Evolutionary conservation across 2,888 invertebrate species (phyloP).

Genomic region (Salpingus planirostris): DNA sequence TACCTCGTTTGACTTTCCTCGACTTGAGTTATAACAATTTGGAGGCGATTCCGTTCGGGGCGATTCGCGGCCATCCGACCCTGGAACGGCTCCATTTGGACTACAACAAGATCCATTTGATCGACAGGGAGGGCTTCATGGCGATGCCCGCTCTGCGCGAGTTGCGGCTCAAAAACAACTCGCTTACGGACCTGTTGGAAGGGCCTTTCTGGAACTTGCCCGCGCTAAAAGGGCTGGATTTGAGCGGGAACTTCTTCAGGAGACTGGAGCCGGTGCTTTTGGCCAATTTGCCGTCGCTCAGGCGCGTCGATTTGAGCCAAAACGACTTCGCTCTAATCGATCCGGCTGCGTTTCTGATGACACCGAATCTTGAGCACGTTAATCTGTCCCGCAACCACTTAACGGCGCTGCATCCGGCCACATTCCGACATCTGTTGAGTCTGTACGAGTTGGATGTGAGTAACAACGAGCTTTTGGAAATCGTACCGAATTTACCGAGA

Average conservation of each 20-base stretch:
- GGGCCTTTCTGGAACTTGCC: conserved; percentile 80
- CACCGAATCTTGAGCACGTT: conserved; percentile 65
- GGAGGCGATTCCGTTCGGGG: conserved; percentile 68
- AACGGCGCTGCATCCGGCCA: conserved; percentile 61
- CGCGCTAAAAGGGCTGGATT: conserved; percentile 72
- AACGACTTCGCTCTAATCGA: conserved; percentile 64
- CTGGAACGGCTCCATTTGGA: conserved; percentile 74
- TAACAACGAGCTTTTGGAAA: conserved; percentile 60
- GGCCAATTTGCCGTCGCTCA: conserved; percentile 63
- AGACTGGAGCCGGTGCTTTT: conserved; percentile 63
- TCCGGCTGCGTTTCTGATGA: conserved; percentile 62
- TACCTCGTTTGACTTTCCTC: conserved; percentile 68
- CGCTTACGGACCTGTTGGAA: conserved; percentile 61
- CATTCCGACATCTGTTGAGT: conserved; percentile 63
- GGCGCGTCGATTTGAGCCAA: conserved; percentile 67
- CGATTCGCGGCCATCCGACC: conserved; percentile 68
- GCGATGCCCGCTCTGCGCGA: conserved; percentile 78
- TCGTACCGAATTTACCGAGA: conserved; percentile 69
- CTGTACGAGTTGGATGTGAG: conserved; percentile 74
- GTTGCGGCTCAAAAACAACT: conserved; percentile 74
- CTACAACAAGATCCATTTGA: conserved; percentile 63
- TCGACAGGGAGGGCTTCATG: conserved; percentile 72
- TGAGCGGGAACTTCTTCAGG: conserved; percentile 66
- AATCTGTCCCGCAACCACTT: conserved; percentile 73
- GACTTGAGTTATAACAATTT: conserved; percentile 73